Conservation (phyloP, 2,797 vertebrate genomes). For the Trachops cirrhosus region DNA sequence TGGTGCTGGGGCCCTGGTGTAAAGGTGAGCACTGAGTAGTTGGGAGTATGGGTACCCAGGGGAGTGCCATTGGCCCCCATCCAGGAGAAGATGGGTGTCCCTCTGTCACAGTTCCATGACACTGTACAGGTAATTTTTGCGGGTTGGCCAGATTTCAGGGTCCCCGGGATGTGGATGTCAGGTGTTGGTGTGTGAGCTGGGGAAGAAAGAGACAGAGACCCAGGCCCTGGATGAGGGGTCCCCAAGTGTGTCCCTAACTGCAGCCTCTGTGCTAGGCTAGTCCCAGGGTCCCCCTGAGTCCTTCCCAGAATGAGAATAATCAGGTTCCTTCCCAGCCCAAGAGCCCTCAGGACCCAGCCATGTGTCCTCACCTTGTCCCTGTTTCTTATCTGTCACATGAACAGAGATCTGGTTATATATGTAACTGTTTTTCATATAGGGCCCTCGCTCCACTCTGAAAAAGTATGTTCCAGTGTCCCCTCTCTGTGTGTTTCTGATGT, state of each 20-base stretch:
- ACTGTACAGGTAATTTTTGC: not conserved
- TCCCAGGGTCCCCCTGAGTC: too few species aligned
- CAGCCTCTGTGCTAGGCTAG: not conserved
- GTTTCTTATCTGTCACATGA: not conserved
- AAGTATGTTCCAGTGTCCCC: not conserved
- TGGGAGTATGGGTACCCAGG: fast-evolving
- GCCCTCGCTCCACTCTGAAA: not conserved
- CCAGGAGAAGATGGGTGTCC: not conserved
- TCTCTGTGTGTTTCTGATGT: not conserved
- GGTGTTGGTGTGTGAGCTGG: not conserved
- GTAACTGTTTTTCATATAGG: not conserved
- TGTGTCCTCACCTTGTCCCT: not conserved
- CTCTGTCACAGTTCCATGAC: not conserved
- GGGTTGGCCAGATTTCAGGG: not conserved
- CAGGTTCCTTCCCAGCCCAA: not conserved
- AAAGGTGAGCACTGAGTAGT: not conserved
- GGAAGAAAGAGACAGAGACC: not conserved
- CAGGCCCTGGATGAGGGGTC: not conserved
- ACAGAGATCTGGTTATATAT: fast-evolving
- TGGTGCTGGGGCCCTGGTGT: not conserved
- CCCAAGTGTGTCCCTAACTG: not conserved
- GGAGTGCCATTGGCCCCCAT: fast-evolving
- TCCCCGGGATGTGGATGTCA: not conserved
- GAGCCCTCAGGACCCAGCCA: not conserved
- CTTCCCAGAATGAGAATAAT: not conserved